Base-by-base conservation (phyloP, 2,888 invertebrate species). In the Drosophila subquinaria region DNA sequence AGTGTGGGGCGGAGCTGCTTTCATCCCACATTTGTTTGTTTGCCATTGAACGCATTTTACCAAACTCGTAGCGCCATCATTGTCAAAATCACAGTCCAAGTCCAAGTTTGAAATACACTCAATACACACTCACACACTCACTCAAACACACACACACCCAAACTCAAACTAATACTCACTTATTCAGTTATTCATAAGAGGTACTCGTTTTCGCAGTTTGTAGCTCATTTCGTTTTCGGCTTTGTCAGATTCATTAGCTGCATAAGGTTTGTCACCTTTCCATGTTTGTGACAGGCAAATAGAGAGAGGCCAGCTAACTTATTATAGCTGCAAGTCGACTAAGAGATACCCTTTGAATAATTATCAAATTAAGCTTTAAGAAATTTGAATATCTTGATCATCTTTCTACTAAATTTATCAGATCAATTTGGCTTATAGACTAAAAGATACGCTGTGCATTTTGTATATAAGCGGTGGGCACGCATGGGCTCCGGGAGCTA, bases 231-330 rank as follows among this genome's bases (percentile, higher is more conserved):
- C 43, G 48, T 64, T 75, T 63, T 59, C 17, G 62, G 47, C 66
- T 71, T 76, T 66, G 71, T 71, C 65, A 71, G 72, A 56, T 73
- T 76, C 76, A 76, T 76, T 77, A 78, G 76, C 76, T 77, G 59
- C 64, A 77, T 77, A 62, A 68, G 78, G 76, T 65, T 77, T 76
- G 76, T 73, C 78, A 68, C 68, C 64, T 73, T 62, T 48, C 75
- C 60, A 75, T 69, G 60, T 74, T 75, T 74, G 73, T 57, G 43
- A 30, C 36, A 40, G 47, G 62, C 52, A 52, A 70, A 74, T 55
- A 60, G 61, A 60, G 47, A 63, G 47, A 42, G n/a, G 51, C 2
- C 40, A 42, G 23, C 3, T 35, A 5, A 8, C 0, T 10, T 10
- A 23, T 8, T 30, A 20, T 20, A 9, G 6, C 1, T 3, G n/a